phyloP scores from a whole-genome alignment of 2,797 vertebrate species.

The Euphonia xanthogaster region DNA sequence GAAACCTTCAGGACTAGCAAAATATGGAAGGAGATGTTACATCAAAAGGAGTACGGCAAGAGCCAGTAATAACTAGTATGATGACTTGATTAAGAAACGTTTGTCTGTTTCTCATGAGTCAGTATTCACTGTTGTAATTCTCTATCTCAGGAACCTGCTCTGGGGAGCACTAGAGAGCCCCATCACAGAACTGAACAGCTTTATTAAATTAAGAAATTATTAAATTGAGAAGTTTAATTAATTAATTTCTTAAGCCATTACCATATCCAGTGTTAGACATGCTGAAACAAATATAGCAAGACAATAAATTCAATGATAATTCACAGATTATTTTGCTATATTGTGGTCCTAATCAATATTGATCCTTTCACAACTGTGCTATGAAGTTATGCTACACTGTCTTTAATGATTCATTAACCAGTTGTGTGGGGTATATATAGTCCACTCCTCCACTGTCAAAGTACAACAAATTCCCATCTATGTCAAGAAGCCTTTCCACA shows the following conservation, averaged over 20 bases:
- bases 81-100: not conserved
- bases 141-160: not conserved
- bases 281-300: not conserved
- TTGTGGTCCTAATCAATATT: not conserved
- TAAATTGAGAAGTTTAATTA: not conserved
- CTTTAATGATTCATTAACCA: not conserved
- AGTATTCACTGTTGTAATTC: fast-evolving
- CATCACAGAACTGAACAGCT: not conserved
- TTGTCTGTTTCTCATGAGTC: not conserved
- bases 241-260: not conserved
- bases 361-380: not conserved
- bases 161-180: not conserved
- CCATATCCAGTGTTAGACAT: not conserved
- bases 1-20: not conserved
- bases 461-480: not conserved
- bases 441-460: not conserved
- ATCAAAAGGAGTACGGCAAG: not conserved
- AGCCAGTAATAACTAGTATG: not conserved
- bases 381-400: not conserved
- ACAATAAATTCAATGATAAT: not conserved
- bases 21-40: not conserved
- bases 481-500: not conserved
- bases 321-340: not conserved
- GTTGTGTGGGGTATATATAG: not conserved
- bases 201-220: not conserved